phyloP scores from a whole-genome alignment of 2,113 vertebrate genomes.

The Eupsittula cactorum region DNA sequence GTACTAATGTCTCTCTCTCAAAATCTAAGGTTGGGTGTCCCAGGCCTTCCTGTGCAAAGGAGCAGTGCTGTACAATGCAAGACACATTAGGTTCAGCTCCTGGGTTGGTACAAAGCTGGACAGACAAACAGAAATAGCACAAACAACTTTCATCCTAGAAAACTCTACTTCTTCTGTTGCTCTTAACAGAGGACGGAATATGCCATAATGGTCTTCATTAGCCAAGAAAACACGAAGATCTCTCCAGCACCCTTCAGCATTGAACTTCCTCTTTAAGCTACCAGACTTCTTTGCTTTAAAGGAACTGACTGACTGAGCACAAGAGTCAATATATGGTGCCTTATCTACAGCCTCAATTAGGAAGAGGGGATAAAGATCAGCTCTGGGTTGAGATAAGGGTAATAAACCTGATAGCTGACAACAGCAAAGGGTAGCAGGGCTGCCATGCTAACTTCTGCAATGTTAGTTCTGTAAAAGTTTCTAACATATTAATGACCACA shows the following conservation, averaged over 20 bases:
- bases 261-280: not conserved
- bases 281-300: not conserved
- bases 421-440: not conserved
- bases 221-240: not conserved
- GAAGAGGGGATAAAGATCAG: not conserved
- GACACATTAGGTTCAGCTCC: rapidly evolving
- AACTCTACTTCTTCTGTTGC: not conserved
- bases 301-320: not conserved
- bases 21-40: not conserved
- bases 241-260: not conserved
- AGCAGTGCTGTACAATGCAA: not conserved
- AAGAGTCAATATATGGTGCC: not conserved
- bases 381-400: not conserved
- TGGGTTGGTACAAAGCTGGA: not conserved
- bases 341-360: not conserved
- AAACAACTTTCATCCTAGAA: not conserved
- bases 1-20: not conserved
- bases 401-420: not conserved
- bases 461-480: not conserved
- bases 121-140: not conserved
- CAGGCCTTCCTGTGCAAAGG: not conserved
- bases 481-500: not conserved
- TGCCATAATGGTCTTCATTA: not conserved
- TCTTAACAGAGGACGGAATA: not conserved
- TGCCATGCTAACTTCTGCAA: not conserved